These are phyloP conservation scores for Antechinus stuartii DNA, from an alignment of 2,113 vertebrate genomes.

Conservation along the genomic window DNA sequence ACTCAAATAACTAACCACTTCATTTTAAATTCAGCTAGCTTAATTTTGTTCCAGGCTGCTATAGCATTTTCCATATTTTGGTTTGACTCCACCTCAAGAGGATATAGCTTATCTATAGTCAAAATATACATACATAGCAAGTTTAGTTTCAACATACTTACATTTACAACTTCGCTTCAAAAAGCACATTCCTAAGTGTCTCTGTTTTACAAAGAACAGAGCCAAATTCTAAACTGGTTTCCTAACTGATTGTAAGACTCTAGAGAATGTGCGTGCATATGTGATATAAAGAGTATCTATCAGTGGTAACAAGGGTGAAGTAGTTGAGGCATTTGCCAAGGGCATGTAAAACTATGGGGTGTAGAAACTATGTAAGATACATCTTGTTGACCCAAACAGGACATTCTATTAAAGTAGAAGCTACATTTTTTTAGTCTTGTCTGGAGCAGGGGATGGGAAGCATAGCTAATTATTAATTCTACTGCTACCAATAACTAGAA, in stretches of 20 bases:
- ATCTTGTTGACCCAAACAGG: background rate
- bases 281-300: background rate
- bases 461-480: background rate
- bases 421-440: background rate
- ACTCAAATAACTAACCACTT: background rate
- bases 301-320: background rate
- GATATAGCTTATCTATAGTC: background rate
- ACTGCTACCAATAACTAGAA: background rate
- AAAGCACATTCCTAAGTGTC: background rate
- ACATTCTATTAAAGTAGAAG: background rate
- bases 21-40: background rate
- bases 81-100: background rate
- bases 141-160: background rate
- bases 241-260: slow-evolving; percentile 20
- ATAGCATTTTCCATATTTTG: background rate
- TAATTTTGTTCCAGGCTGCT: background rate
- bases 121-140: background rate
- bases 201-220: slow-evolving; percentile 31
- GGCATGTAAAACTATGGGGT: background rate
- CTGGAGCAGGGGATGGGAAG: background rate
- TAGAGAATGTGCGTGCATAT: background rate
- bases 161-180: background rate
- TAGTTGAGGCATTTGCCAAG: background rate
- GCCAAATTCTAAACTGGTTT: slow-evolving; percentile 8
- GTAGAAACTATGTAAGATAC: background rate